Evolutionary conservation across 2,888 invertebrate genomes (phyloP).

Genomic region (Seira ritae): DNA sequence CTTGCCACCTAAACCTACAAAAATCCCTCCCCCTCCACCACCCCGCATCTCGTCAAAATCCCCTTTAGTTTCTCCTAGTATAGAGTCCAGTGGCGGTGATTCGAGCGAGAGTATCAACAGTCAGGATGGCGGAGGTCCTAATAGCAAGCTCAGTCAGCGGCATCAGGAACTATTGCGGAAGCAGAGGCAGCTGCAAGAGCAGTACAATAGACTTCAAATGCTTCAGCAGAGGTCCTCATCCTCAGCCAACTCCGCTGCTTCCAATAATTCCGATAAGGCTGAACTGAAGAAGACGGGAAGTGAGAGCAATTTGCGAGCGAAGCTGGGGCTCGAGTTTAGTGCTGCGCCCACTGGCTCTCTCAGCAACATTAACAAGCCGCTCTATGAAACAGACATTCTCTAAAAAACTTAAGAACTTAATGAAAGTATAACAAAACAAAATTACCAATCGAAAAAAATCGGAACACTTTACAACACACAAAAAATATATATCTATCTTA

Average conservation of each 20-base stretch:
- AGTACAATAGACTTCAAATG: slow-evolving; percentile 92
- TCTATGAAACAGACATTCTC: slow-evolving; percentile 95
- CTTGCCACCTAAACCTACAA: slow-evolving; percentile 83
- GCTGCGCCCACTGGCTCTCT: slow-evolving; percentile 70
- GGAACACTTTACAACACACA: slow-evolving; percentile 22
- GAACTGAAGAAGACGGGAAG: slow-evolving; percentile 89
- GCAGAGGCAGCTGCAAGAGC: slow-evolving; percentile 92
- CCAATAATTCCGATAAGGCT: slow-evolving; percentile 69
- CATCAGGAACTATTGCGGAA: slow-evolving; percentile 92
- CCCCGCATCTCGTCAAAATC: slow-evolving; percentile 93
- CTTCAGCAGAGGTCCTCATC: slow-evolving; percentile 80
- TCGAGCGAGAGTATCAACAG: slow-evolving; percentile 72
- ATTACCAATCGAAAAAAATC: neutral
- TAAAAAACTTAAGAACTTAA: slow-evolving; percentile 75
- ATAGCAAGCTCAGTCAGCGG: slow-evolving; percentile 83
- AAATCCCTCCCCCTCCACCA: slow-evolving; percentile 91
- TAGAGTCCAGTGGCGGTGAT: slow-evolving; percentile 70
- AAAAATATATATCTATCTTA: slow-evolving; percentile 32
- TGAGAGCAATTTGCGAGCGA: slow-evolving; percentile 89
- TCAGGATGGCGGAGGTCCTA: slow-evolving; percentile 74
- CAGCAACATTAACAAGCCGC: slow-evolving; percentile 70
- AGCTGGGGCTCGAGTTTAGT: slow-evolving; percentile 81
- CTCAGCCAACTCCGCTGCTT: slow-evolving; percentile 53
- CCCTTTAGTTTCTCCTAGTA: slow-evolving; percentile 88
- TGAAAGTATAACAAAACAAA: slow-evolving; percentile 19